phyloP scores from a whole-genome alignment of 64 coral and sea anemone species.

The Porites australiensis region DNA sequence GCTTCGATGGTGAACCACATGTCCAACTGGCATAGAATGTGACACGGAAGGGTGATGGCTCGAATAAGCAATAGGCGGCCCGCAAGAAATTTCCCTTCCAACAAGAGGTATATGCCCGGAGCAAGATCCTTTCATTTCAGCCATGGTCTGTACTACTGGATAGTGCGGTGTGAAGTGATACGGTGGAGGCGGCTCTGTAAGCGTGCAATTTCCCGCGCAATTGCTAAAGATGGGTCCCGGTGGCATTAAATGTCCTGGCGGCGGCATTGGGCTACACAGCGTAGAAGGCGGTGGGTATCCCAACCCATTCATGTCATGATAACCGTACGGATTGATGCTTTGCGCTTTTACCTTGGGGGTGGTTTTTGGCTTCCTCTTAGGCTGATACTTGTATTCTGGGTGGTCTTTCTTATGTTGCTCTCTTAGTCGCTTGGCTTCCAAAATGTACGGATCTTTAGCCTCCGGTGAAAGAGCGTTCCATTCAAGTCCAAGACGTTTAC shows the following conservation, averaged over 20 bases:
- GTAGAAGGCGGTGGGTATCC: conserved; percentile 71
- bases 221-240: conserved; percentile 69
- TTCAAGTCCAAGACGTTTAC: conserved; percentile 93
- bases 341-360: conserved; percentile 83
- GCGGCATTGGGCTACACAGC: conserved; percentile 79
- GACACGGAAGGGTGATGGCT: conserved; percentile 72
- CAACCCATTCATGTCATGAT: conserved; percentile 81
- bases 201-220: conserved; percentile 79
- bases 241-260: conserved; percentile 67
- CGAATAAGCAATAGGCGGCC: conserved; percentile 65
- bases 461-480: conserved; percentile 96
- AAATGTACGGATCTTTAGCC: conserved; percentile 92
- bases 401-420: conserved; percentile 96
- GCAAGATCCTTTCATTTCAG: conserved; percentile 78
- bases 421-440: conserved; percentile 90
- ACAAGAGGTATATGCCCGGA: conserved; percentile 65
- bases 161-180: conserved; percentile 86
- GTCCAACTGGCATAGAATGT: conserved; percentile 78
- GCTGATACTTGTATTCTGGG: conserved; percentile 98
- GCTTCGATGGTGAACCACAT: conserved; percentile 81
- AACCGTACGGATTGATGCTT: conserved; percentile 73
- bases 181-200: conserved; percentile 81
- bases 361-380: conserved; percentile 94
- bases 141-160: conserved; percentile 41
- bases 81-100: conserved; percentile 75